Conservation (phyloP, 1,140 invertebrate genomes). For the Armadillidium nasatum region DNA sequence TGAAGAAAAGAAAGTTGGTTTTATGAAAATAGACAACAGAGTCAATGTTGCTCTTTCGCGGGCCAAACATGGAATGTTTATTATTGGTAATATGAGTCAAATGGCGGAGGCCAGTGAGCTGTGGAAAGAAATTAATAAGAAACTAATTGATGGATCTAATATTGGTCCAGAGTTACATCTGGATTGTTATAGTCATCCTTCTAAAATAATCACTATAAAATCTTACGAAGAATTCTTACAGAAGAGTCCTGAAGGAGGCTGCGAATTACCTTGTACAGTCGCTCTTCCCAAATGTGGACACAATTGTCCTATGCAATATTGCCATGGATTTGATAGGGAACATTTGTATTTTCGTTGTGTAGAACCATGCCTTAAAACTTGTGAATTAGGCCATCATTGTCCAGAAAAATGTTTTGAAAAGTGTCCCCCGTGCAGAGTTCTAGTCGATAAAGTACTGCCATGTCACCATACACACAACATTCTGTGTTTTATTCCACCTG, state of each 20-base stretch:
- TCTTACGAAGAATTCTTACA: conserved; percentile 47
- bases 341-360: neutral
- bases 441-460: conserved; percentile 28
- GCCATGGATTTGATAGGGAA: conserved; percentile 19
- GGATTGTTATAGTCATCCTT: conserved; percentile 52
- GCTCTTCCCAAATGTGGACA: conserved; percentile 48
- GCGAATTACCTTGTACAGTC: conserved; percentile 45
- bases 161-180: conserved; percentile 48
- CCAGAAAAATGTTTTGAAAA: conserved; percentile 9
- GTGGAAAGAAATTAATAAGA: conserved; percentile 50
- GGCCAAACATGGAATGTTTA: conserved; percentile 66
- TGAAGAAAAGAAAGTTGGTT: conserved; percentile 64
- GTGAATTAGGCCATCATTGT: conserved; percentile 26
- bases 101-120: conserved; percentile 47
- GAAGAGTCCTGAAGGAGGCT: conserved; percentile 51
- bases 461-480: conserved; percentile 36
- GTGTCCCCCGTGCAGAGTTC: conserved; percentile 11
- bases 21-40: conserved; percentile 67
- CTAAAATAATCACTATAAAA: conserved; percentile 34
- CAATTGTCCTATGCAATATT: conserved; percentile 42
- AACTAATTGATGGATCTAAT: conserved; percentile 34
- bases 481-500: conserved; percentile 18
- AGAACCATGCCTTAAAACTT: conserved; percentile 19
- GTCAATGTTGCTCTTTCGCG: conserved; percentile 78
- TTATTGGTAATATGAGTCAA: conserved; percentile 59